These are phyloP conservation scores for Caenorhabditis sinica DNA, from an alignment of 2,888 invertebrate genomes.

Conservation along the genomic window DNA sequence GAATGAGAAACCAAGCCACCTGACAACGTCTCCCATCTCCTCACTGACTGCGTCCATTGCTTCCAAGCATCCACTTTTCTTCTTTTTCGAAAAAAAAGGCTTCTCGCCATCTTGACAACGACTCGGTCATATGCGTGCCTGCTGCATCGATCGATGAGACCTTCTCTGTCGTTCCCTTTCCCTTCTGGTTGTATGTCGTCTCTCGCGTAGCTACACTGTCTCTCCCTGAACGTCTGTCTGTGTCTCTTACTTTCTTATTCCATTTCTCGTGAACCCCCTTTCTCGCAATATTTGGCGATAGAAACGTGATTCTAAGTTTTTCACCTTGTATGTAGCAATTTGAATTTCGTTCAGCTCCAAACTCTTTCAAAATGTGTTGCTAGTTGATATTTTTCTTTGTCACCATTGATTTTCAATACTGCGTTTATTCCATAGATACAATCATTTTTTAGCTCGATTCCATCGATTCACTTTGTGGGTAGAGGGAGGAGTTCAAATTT, in stretches of 20 bases:
- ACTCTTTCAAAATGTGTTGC: neutral
- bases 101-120: constrained; percentile 24
- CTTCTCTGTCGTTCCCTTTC: constrained; percentile 24
- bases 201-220: neutral
- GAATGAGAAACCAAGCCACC: neutral
- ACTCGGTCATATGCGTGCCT: neutral
- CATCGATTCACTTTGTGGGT: constrained; percentile 15
- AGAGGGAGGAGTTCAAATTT: constrained; percentile 16
- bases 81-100: constrained; percentile 11
- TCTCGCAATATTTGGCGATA: constrained; percentile 23
- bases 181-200: constrained; percentile 2
- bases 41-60: neutral
- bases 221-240: constrained; percentile 20
- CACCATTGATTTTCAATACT: neutral
- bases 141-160: constrained; percentile 46
- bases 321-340: neutral
- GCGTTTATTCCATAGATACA: neutral
- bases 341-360: neutral
- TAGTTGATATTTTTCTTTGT: neutral
- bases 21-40: constrained; percentile 5
- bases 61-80: neutral
- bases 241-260: constrained; percentile 38
- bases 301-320: neutral
- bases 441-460: constrained; percentile 35
- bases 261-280: constrained; percentile 15